Base-by-base conservation (phyloP, 2,797 vertebrate species). In the Melanotaenia parkinsoni region DNA sequence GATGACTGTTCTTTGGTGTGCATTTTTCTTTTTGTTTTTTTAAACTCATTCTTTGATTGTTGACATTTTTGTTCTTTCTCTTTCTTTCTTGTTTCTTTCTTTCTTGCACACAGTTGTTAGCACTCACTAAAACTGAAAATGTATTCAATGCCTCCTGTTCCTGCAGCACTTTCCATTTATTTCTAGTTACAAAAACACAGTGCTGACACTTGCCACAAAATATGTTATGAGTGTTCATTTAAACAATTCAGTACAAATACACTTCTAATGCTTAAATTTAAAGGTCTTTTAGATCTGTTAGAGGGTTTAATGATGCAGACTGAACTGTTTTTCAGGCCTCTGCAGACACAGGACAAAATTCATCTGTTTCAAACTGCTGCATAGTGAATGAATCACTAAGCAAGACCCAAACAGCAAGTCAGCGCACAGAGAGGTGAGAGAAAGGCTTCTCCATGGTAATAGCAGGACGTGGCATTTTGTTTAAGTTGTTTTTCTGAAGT, bases 341-440 rank as follows among this genome's bases (percentile, higher is more conserved):
- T 28, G 16, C 67, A 32, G 70, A 67, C 60, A 18, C 70, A 30
- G 69, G 18, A 3, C 74, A 32, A 28, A 54, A 53, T 30, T 73
- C 65, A 9, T 57, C 73, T 63, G 7, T 43, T 32, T 74, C 73
- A 30, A 70, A 64, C 58, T 16, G 37, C 82, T 58, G 58, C 38
- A 18, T 13, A 58, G 13, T 0, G 5, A 73, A 63, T 63, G 70
- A 82, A 56, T 77, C 73, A 35, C 69, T 75, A 59, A 71, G 24
- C 65, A 70, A 68, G 77, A 38, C 26, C 58, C 74, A 58, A 77
- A 69, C 43, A 37, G 64, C 28, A 18, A 80, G 24, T 22, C 28
- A 40, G 26, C 68, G 51, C 65, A 54, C 32, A 51, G 64, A 87
- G 57, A 90, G 89, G 90, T 91, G 81, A 88, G 87, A 74, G 58